Evolutionary conservation across 1,140 invertebrate genomes (phyloP), one percentile per base, ranked within the genome.

Genomic region (Pachyrhynchus sulphureomaculatus): DNA sequence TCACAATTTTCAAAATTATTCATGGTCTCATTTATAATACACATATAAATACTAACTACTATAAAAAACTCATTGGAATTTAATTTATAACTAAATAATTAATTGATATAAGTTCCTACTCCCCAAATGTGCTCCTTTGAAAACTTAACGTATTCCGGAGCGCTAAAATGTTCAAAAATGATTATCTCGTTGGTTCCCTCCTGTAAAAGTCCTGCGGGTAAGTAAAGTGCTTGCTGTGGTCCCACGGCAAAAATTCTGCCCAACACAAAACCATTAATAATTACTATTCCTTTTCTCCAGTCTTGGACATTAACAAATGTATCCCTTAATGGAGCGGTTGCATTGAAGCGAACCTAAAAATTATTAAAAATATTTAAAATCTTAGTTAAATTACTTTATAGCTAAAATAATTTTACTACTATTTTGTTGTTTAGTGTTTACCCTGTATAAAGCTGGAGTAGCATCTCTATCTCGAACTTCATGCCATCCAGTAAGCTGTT

Each of bases 241-340:
- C 86, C 86, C 24, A 78, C 68, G 51, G 64, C 71, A 23, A 68
- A 70, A 67, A 86, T 85, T 54, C 86, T 72, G 6, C 85, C 86
- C 26, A 88, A 64, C 63, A 86, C 84, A 65, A 84, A 82, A 2
- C 82, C 84, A 75, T 87, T 87, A 1, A 88, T 62, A 58, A 86
- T 80, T 8, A 84, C 83, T 33, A 84, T 74, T 15, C 86, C 86
- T 73, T 79, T 80, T 8, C 66, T 68, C 80, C 80, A 82, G 0
- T 65, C 64, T 9, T 66, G 59, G 70, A 79, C 75, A 61, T 80
- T 75, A 10, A 80, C 53, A 29, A 34, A 63, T 12, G 53, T 63
- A 29, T 63, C 53, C 44, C 26, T 17, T n/a, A 53, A 42, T 21
- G 15, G 15, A 24, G 18, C 49, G 17, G 8, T 36, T 4, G 51